phyloP scores from a whole-genome alignment of 1,140 invertebrate species.

The Lycorma delicatula region DNA sequence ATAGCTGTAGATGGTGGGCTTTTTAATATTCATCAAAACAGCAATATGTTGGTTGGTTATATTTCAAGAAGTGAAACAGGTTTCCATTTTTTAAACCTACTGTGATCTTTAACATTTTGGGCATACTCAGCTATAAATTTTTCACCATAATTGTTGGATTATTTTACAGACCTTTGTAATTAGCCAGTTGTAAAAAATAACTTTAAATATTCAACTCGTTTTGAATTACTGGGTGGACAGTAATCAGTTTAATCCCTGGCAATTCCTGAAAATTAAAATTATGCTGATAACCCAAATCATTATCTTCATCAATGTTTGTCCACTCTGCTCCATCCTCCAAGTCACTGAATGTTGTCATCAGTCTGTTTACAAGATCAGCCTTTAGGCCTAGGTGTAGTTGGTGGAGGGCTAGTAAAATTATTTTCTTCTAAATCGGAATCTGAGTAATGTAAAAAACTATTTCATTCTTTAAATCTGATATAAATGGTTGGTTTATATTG shows the following conservation, averaged over 20 bases:
- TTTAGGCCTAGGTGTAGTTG: slow-evolving; percentile 3
- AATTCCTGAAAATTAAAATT: background rate
- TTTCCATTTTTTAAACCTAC: background rate
- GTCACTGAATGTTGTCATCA: background rate
- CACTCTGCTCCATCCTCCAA: background rate
- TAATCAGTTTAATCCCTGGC: background rate
- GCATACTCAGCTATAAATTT: background rate
- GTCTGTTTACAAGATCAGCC: background rate
- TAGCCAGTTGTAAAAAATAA: background rate
- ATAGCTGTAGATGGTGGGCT: background rate
- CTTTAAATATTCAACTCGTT: background rate
- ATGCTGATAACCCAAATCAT: background rate
- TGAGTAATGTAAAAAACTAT: too few relatives aligned
- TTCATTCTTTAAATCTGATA: too few relatives aligned
- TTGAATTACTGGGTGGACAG: slow-evolving; percentile 1
- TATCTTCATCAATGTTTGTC: background rate
- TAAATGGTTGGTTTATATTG: too few relatives aligned
- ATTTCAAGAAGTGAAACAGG: background rate
- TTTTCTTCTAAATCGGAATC: too few relatives aligned
- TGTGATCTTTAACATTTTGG: too few relatives aligned
- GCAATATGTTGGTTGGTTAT: background rate
- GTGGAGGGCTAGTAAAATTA: too few relatives aligned
- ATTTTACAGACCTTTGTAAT: background rate
- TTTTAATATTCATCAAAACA: slow-evolving; percentile 4
- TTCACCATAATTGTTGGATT: background rate